Percentiles rank a stretch among this genome's conserved stretches.
Conservation (phyloP, 2,113 vertebrate species). For the Caloenas nicobarica region DNA sequence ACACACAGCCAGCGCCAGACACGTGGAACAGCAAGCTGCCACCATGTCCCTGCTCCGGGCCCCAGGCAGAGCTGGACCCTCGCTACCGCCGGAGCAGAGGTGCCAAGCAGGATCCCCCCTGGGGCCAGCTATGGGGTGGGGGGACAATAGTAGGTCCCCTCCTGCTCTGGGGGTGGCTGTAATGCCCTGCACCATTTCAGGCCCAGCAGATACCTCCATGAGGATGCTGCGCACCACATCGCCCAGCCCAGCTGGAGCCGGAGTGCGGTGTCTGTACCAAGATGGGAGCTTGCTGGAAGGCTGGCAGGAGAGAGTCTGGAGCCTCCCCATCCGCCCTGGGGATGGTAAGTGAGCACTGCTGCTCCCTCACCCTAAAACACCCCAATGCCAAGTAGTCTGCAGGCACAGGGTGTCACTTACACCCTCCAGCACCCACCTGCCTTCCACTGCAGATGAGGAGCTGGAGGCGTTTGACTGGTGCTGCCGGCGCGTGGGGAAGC, state of each 20-base stretch:
- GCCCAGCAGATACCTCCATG: rapidly evolving
- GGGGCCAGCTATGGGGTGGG: neutral
- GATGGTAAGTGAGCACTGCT: neutral
- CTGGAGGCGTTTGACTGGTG: slow-evolving; percentile 34
- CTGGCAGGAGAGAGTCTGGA: slow-evolving; percentile 58
- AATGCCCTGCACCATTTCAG: neutral
- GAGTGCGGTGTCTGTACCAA: slow-evolving; percentile 39
- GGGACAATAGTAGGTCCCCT: neutral
- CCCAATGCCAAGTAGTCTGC: rapidly evolving
- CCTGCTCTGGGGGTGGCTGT: rapidly evolving
- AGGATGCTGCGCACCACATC: neutral
- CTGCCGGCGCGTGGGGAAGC: neutral
- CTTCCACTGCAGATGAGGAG: neutral
- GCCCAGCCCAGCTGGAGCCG: neutral
- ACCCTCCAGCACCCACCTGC: rapidly evolving
- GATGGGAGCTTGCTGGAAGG: slow-evolving; percentile 7
- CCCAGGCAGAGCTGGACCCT: slow-evolving; percentile 65
- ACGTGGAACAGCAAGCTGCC: slow-evolving; percentile 45
- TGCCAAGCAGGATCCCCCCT: neutral
- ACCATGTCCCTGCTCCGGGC: slow-evolving; percentile 74
- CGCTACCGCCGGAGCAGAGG: slow-evolving; percentile 46
- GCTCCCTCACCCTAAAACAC: rapidly evolving
- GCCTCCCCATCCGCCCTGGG: rapidly evolving
- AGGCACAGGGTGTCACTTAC: rapidly evolving
- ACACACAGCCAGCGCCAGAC: neutral